phyloP scores from a whole-genome alignment of 37 sponge, comb jelly and placozoan species.

The Chondrilla cf. caribensis region DNA sequence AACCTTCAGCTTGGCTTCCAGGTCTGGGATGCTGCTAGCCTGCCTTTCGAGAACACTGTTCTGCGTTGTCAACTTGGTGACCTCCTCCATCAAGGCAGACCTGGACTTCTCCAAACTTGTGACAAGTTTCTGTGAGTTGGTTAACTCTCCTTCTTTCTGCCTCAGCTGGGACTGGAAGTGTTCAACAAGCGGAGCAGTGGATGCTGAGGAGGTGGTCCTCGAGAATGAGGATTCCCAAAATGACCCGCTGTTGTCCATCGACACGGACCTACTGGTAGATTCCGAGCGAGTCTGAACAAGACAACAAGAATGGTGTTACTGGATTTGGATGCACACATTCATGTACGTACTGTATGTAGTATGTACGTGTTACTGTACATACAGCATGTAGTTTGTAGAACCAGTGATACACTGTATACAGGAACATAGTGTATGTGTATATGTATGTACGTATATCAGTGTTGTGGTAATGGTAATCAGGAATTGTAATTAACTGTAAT shows the following conservation, averaged over 20 bases:
- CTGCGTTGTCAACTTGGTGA: slow-evolving; percentile 45
- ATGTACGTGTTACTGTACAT: too few relatives aligned
- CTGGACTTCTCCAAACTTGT: slow-evolving; percentile 71
- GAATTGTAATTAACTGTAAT: too few relatives aligned
- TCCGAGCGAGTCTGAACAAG: too few relatives aligned
- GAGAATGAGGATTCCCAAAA: slow-evolving; percentile 25
- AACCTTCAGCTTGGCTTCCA: slow-evolving; percentile 52
- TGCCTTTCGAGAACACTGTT: slow-evolving; percentile 42
- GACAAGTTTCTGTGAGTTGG: slow-evolving; percentile 61
- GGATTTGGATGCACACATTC: too few relatives aligned
- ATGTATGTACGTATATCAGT: too few relatives aligned
- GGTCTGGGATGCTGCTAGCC: slow-evolving; percentile 39
- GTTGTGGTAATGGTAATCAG: too few relatives aligned
- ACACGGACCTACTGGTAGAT: neutral
- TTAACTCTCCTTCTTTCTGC: slow-evolving; percentile 85
- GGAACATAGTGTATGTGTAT: too few relatives aligned
- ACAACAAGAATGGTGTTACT: too few relatives aligned
- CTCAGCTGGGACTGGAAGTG: slow-evolving; percentile 74
- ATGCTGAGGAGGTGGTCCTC: neutral
- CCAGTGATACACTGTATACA: too few relatives aligned
- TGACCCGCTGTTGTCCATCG: neutral
- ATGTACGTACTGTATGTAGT: too few relatives aligned
- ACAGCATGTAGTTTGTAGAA: too few relatives aligned
- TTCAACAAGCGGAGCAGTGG: slow-evolving; percentile 65
- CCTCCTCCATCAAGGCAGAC: slow-evolving; percentile 54